Evolutionary conservation across 2,113 vertebrate species (phyloP).

Genomic region (Serinus canaria): DNA sequence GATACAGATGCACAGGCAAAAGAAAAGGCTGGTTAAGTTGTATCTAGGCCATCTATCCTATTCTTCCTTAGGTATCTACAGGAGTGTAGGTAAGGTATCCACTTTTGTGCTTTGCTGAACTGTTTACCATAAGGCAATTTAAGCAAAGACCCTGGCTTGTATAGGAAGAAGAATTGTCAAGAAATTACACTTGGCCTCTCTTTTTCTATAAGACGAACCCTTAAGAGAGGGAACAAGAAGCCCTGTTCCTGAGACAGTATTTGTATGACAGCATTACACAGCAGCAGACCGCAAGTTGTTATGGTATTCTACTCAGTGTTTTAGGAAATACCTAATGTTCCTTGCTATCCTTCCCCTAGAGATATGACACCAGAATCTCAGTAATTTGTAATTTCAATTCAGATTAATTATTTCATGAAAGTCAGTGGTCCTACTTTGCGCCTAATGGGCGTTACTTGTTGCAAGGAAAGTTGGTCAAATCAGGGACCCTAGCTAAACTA

Average conservation of each 20-base stretch:
- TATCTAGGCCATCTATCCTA: neutral
- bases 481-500: neutral
- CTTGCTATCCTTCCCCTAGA: neutral
- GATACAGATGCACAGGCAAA: neutral
- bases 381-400: neutral
- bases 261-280: neutral
- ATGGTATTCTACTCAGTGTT: neutral
- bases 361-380: neutral
- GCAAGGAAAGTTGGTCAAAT: neutral
- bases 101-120: neutral
- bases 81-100: neutral
- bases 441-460: neutral
- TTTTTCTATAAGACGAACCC: neutral
- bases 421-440: neutral
- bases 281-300: neutral
- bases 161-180: neutral
- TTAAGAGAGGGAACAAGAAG: neutral
- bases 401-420: neutral
- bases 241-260: neutral
- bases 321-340: neutral
- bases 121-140: neutral
- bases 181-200: neutral
- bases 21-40: neutral
- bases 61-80: neutral
- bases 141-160: neutral